Conservation (phyloP, 1,140 invertebrate genomes). For the Fopius arisanus region DNA sequence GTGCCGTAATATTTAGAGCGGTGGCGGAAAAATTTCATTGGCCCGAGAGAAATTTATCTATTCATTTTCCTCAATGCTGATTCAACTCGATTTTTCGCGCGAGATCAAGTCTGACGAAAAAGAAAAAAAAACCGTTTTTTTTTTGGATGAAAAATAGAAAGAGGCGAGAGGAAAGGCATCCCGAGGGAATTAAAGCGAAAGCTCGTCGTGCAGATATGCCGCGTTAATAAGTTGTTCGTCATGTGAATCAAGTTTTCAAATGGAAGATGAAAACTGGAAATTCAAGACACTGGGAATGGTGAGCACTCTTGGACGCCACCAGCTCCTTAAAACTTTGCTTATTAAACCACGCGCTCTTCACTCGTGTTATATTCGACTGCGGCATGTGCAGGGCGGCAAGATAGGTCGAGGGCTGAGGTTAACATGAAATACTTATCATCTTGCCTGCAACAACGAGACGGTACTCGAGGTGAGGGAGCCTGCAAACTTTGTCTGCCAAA, state of each 20-base stretch:
- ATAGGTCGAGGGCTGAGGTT: constrained; percentile 32
- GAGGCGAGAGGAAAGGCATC: too few relatives aligned
- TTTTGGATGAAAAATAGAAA: too few relatives aligned
- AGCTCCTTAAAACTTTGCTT: constrained; percentile 45
- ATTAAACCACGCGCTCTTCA: constrained; percentile 42
- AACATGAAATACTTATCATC: constrained; percentile 42
- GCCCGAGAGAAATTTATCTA: background rate
- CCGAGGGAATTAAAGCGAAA: background rate
- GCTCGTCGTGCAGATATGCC: background rate
- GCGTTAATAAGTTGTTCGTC: constrained; percentile 20
- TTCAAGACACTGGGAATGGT: constrained; percentile 12
- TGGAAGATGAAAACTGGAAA: constrained; percentile 28
- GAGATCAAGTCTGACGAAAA: too few relatives aligned
- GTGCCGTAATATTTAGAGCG: background rate
- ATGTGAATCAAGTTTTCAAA: constrained; percentile 23
- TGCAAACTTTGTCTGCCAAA: constrained; percentile 36
- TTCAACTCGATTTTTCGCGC: too few relatives aligned
- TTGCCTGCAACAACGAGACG: constrained; percentile 35
- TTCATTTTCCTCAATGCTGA: background rate
- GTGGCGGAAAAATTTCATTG: background rate
- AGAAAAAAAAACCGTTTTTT: too few relatives aligned
- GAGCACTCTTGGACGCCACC: constrained; percentile 18
- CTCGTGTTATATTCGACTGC: constrained; percentile 33
- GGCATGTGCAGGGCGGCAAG: constrained; percentile 20
- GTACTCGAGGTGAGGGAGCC: background rate